Base-by-base conservation (phyloP, 2,888 invertebrate genomes). In the Chrysolina oricalcia region DNA sequence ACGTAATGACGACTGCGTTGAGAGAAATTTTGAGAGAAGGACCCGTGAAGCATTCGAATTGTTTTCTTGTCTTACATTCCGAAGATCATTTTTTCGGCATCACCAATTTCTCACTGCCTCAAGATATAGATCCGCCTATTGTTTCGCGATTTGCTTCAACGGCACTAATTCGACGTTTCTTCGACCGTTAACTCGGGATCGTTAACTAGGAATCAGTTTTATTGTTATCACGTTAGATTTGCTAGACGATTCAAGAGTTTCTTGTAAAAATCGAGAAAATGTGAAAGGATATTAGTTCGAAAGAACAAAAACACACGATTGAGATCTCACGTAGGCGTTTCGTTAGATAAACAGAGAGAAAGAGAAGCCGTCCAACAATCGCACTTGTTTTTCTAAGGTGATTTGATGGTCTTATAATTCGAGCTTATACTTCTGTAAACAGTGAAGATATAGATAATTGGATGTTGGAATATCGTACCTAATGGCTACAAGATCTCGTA, bases 321-420 rank as follows among this genome's bases (percentile, higher is more conserved):
- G 59, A 35, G 0, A 65, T 65, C 65, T 13, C 3, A 23, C 17
- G 23, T 46, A 65, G 46, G 41, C 43, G 41, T 46, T 65, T 65
- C 46, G 17, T 64, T 64, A 40, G 17, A 11, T 19, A 19, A 1
- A 40, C 17, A 63, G 15, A 19, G 17, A 63, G n/a, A 63, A 27
- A 21, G 40, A 53, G 46, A 27, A 43, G 68, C n/a, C 15, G 41
- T 2, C 40, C 15, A 50, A 56, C 19, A 56, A 68, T 68, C 13
- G 53, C 19, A 35, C 53, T 40, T 56, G 73, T 75, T 71, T 73
- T 75, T 72, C 65, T 66, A 17, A 73, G 62, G 67, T 67, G 68
- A 69, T 80, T 75, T 76, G 82, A 83, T 83, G 81, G 83, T 82
- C 80, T 83, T 83, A 83, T 83, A 84, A 84, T 82, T 82, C 78